Percentiles rank a stretch among this genome's conserved stretches.
phyloP scores from a whole-genome alignment of 2,888 invertebrate species.

The Epirrita christyi region DNA sequence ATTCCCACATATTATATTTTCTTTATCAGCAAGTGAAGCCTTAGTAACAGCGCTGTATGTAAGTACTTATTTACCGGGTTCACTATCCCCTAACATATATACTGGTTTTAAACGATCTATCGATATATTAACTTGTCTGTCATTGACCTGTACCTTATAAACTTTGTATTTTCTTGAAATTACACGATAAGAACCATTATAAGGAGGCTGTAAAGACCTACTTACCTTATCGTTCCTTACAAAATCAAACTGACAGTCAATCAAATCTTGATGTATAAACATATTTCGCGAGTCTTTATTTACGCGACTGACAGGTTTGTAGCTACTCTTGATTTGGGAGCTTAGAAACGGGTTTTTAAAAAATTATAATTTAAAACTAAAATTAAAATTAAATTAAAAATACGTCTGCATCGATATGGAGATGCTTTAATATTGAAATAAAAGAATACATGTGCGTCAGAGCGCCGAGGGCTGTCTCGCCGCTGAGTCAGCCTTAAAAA shows the following conservation, averaged over 20 bases:
- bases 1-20: too few species aligned
- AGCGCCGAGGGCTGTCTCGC: too few species aligned
- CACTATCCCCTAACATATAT: conserved; percentile 3
- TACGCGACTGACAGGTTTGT: conserved; percentile 1
- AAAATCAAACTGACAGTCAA: conserved; percentile 25
- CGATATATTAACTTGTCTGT: conserved; percentile 9
- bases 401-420: too few species aligned
- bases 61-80: neutral
- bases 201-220: conserved; percentile 19
- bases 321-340: too few species aligned
- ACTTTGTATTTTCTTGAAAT: conserved; percentile 16
- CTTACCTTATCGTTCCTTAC: conserved; percentile 21
- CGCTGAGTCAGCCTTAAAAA: too few species aligned
- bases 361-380: too few species aligned
- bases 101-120: conserved; percentile 26
- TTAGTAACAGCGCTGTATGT: neutral
- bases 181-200: conserved; percentile 21
- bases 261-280: conserved; percentile 21
- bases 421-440: too few species aligned
- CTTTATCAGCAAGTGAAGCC: too few species aligned
- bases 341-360: too few species aligned
- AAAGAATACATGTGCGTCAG: too few species aligned
- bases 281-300: neutral
- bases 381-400: too few species aligned
- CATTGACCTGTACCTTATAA: conserved; percentile 17